These are phyloP conservation scores for Circaetus gallicus DNA, from an alignment of 2,113 vertebrate genomes.

Conservation along the genomic window DNA sequence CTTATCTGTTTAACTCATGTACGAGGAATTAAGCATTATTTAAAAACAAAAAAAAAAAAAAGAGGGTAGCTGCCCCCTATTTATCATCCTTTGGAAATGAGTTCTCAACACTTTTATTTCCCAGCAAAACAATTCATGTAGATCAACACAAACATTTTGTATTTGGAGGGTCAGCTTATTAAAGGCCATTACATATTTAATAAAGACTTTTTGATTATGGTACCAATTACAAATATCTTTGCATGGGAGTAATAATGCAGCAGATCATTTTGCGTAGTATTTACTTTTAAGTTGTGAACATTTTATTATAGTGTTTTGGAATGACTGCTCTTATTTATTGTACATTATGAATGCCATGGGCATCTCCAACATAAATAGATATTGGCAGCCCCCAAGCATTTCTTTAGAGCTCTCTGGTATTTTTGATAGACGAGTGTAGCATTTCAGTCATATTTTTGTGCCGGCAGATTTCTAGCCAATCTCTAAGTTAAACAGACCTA, in stretches of 20 bases:
- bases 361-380: slow-evolving; percentile 34
- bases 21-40: slow-evolving; percentile 37
- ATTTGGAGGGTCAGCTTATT: slow-evolving; percentile 39
- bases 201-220: slow-evolving; percentile 27
- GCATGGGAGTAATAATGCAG: background rate
- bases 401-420: slow-evolving; percentile 9
- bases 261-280: slow-evolving; percentile 30
- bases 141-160: slow-evolving; percentile 36
- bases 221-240: slow-evolving; percentile 37
- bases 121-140: background rate
- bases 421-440: slow-evolving; percentile 23
- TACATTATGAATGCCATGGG: slow-evolving; percentile 20
- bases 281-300: slow-evolving; percentile 59
- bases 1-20: slow-evolving; percentile 41
- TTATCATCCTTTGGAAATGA: slow-evolving; percentile 43
- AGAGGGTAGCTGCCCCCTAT: background rate
- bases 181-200: slow-evolving; percentile 44
- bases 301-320: slow-evolving; percentile 55
- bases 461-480: slow-evolving; percentile 19
- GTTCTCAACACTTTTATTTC: slow-evolving; percentile 24
- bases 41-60: slow-evolving; percentile 35
- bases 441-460: slow-evolving; percentile 34
- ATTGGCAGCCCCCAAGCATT: slow-evolving; percentile 18
- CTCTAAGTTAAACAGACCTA: slow-evolving; percentile 7
- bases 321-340: slow-evolving; percentile 25